Evolutionary conservation across 2,888 invertebrate genomes (phyloP).

Genomic region (Silvanus unidentatus): DNA sequence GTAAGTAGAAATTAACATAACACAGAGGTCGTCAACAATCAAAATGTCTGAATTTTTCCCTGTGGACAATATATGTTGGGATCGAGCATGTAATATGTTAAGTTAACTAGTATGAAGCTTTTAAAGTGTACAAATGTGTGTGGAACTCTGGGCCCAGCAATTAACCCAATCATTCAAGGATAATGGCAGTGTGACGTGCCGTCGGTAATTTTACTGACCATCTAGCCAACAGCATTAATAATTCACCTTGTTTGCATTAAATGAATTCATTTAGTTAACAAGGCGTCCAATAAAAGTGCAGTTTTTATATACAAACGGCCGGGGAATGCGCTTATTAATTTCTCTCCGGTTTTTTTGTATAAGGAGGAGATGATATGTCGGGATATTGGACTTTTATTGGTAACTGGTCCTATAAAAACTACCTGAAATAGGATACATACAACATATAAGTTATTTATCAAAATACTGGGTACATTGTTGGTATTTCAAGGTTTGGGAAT

Average conservation of each 20-base stretch:
- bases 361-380: too few species aligned
- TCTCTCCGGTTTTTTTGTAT: too few species aligned
- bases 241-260: slow-evolving; percentile 13
- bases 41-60: slow-evolving; percentile 24
- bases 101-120: slow-evolving; percentile 28
- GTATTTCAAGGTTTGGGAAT: slow-evolving; percentile 35
- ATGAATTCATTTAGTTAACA: slow-evolving; percentile 4
- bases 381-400: slow-evolving; percentile 26
- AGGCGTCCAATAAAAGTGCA: too few species aligned
- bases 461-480: slow-evolving; percentile 32
- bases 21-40: slow-evolving; percentile 8
- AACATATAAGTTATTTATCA: slow-evolving; percentile 35
- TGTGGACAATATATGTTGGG: slow-evolving; percentile 17
- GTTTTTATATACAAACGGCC: too few species aligned
- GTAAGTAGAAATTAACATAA: slow-evolving; percentile 6
- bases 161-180: slow-evolving; percentile 32
- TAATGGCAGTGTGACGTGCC: slow-evolving; percentile 25
- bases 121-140: too few species aligned
- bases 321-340: too few species aligned
- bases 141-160: slow-evolving; percentile 28
- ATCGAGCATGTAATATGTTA: slow-evolving; percentile 19
- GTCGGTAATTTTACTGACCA: slow-evolving; percentile 14
- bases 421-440: slow-evolving; percentile 31
- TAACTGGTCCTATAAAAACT: slow-evolving; percentile 34
- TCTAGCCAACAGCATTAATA: slow-evolving; percentile 7